phyloP scores from a whole-genome alignment of 2,888 invertebrate genomes.

The Drosophila kokeensis region DNA sequence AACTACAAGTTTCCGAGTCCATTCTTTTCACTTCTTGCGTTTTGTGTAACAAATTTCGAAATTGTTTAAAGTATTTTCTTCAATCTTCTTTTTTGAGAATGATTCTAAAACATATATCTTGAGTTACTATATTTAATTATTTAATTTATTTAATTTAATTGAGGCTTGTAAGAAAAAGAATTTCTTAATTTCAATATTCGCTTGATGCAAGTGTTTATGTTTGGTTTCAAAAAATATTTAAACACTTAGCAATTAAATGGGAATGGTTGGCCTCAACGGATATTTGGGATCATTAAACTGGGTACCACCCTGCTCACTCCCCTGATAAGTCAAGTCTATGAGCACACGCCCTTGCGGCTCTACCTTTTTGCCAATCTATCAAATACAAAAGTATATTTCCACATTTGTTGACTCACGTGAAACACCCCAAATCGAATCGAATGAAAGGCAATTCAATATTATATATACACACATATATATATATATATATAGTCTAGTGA shows the following conservation, averaged over 20 bases:
- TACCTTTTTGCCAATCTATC: constrained; percentile 66
- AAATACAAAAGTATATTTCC: constrained; percentile 28
- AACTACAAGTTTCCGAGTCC: not conserved
- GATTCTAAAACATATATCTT: not conserved
- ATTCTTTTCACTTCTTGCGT: not conserved
- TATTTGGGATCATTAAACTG: constrained; percentile 47
- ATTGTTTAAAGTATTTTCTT: not conserved
- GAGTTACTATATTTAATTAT: not conserved
- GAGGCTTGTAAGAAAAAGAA: not conserved
- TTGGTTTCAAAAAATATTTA: not conserved
- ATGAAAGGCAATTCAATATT: constrained; percentile 11
- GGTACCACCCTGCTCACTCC: constrained; percentile 4
- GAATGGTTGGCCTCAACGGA: not conserved
- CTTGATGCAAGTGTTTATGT: not conserved
- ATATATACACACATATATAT: not conserved
- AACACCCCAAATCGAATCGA: constrained; percentile 34
- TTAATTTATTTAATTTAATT: not conserved
- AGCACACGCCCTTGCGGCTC: constrained; percentile 56
- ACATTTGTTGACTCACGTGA: constrained; percentile 52
- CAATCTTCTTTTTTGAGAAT: not conserved
- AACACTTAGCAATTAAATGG: constrained; percentile 8
- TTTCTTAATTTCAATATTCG: not conserved
- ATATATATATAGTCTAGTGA: constrained; percentile 12
- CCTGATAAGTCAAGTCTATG: constrained; percentile 34
- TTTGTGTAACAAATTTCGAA: not conserved